Percentiles rank a stretch among this genome's conserved stretches.
These are phyloP conservation scores for Myotis findleyi DNA, from an alignment of 2,797 vertebrate species.

Conservation along the genomic window DNA sequence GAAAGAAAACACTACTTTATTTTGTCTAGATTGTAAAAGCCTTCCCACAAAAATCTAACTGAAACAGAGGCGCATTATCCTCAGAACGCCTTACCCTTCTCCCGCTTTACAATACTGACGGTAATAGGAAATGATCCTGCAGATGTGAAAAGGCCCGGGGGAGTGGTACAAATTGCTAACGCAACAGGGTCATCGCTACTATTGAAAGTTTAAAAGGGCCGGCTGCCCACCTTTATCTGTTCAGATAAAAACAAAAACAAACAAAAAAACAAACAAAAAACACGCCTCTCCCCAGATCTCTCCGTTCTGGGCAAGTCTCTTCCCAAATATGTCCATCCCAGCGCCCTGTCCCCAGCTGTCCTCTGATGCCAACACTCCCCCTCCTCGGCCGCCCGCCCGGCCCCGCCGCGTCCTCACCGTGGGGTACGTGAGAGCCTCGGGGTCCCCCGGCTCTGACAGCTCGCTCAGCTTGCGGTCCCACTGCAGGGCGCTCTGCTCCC, in stretches of 20 bases:
- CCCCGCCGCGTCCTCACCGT: constrained; percentile 90
- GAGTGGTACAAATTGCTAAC: background rate
- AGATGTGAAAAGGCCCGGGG: background rate
- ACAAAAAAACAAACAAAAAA: no score
- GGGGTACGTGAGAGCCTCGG: constrained; percentile 92
- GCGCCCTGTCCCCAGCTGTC: background rate
- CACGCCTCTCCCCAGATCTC: background rate
- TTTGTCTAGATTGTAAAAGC: background rate
- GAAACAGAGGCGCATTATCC: background rate
- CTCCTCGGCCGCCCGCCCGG: background rate
- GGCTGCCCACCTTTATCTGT: background rate
- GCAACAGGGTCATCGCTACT: background rate
- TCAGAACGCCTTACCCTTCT: background rate
- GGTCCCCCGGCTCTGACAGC: constrained; percentile 93
- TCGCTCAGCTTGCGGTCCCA: constrained; percentile 98
- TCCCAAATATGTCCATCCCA: background rate
- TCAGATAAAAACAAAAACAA: no score
- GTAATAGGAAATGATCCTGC: background rate
- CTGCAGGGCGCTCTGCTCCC: constrained; percentile 91
- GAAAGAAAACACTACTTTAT: background rate
- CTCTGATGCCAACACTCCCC: background rate
- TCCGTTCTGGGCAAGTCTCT: background rate
- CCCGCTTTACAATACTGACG: background rate
- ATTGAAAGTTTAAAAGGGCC: background rate
- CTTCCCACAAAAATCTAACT: background rate